Evolutionary conservation across 2,888 invertebrate genomes (phyloP), one percentile per base, ranked within the genome.

Genomic region (Idaea dimidiata): DNA sequence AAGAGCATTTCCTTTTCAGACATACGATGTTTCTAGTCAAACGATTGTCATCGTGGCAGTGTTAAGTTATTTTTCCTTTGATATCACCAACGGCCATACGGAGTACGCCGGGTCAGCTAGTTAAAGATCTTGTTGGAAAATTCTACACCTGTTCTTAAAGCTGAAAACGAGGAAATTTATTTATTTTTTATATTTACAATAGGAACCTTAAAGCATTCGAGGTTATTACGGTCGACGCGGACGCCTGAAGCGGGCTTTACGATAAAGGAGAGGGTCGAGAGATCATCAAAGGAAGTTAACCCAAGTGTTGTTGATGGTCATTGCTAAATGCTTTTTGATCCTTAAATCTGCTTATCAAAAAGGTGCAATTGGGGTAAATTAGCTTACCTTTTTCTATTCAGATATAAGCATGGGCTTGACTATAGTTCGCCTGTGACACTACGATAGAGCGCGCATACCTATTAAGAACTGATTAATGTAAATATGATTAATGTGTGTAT

Each of bases 201-300:
- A 67, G 62, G 61, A 64, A 67, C 64, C 65, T 62, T 62, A 64
- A n/a, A 78, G 76, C 75, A 74, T 72, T 66, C 74, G 67, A 72
- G 70, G 68, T 70, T 77, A 71, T 72, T 78, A 77, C 68, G 70
- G 70, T 69, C 67, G 73, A 70, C 74, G 79, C 76, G 66, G 73
- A 70, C 74, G 79, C 76, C 76, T 77, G 65, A 66, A 78, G 78
- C 78, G 71, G 72, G 65, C 72, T 72, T 71, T 74, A 76, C 72
- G 76, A 78, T 79, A 78, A 77, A 72, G 75, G 67, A 76, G 72
- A 74, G 76, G 76, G 74, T 73, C 69, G 75, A 80, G 80, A 68
- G 77, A 81, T 79, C 80, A 80, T 83, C 84, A 87, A 86, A 86
- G 83, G 77, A 78, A 80, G 77, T 79, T 79, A 79, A 82, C 80